phyloP scores from a whole-genome alignment of 35 echinoderm and acorn worm species.

The Amphiura filiformis region DNA sequence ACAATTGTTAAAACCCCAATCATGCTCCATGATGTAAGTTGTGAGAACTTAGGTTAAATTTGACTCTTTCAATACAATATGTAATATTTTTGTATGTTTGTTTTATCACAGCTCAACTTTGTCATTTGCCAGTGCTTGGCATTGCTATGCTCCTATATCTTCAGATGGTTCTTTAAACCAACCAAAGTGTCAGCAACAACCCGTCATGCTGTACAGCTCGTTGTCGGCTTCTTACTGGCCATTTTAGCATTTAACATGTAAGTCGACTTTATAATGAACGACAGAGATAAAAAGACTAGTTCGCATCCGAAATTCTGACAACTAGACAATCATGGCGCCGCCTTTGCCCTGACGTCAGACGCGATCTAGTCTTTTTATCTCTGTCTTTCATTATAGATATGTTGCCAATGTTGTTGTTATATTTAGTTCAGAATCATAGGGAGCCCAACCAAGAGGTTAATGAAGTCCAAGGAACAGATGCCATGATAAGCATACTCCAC shows the following conservation, averaged over 20 bases:
- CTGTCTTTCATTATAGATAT: too few species aligned
- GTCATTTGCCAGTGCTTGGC: conserved; percentile 55
- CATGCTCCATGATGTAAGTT: neutral
- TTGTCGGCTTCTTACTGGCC: conserved; percentile 30
- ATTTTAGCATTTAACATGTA: conserved; percentile 51
- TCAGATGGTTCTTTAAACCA: conserved; percentile 49
- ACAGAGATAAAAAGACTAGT: too few species aligned
- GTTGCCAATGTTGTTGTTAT: neutral
- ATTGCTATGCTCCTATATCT: conserved; percentile 48
- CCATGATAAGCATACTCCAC: neutral
- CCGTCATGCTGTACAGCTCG: conserved; percentile 31
- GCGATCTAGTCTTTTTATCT: too few species aligned
- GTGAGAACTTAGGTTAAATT: neutral
- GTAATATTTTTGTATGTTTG: neutral
- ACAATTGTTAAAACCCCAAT: neutral
- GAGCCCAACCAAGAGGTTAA: neutral
- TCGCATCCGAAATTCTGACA: too few species aligned
- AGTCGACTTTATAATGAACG: conserved; percentile 25
- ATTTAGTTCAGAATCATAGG: neutral
- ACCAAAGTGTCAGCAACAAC: conserved; percentile 29
- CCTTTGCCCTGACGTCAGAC: too few species aligned
- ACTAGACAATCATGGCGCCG: too few species aligned
- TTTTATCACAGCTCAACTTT: conserved; percentile 55
- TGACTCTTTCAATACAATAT: neutral
- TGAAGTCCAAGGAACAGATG: neutral